A percentile compares a stretch with the other conserved stretches of the same genome.
Conservation (phyloP, 2,797 vertebrate genomes). For the Bufotes viridis region DNA sequence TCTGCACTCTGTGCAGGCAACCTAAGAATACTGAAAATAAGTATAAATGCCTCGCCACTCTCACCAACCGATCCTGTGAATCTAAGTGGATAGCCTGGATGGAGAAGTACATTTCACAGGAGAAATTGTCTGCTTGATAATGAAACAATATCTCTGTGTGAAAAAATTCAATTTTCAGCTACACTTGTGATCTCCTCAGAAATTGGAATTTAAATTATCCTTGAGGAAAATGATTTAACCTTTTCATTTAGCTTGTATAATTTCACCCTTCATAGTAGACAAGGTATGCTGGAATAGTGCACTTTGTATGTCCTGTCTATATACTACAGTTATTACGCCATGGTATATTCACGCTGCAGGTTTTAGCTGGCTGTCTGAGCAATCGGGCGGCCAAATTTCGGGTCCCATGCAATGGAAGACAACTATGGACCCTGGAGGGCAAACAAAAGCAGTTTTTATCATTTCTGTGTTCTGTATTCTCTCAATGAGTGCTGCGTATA, state of each 20-base stretch:
- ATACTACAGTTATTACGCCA: no score
- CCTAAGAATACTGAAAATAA: not conserved
- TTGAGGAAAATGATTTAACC: not conserved
- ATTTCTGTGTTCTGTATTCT: no score
- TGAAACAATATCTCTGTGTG: conserved; percentile 13
- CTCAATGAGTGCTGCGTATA: no score
- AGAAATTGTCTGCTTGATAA: not conserved
- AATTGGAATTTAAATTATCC: not conserved
- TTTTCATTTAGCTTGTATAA: not conserved
- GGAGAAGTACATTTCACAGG: not conserved
- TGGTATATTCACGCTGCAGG: no score
- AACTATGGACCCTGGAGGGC: no score
- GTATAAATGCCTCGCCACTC: no score
- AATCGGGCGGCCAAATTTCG: no score
- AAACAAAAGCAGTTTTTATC: no score
- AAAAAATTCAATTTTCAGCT: conserved; percentile 20
- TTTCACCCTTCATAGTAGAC: not conserved
- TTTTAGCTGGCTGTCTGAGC: no score
- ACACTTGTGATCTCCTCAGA: not conserved
- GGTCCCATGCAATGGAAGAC: no score
- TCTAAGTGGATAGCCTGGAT: not conserved
- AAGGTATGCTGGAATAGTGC: not conserved
- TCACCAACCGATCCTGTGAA: not conserved
- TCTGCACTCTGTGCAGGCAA: not conserved
- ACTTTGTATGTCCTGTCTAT: no score